Evolutionary conservation across 2,888 invertebrate species (phyloP).

Genomic region (Palloptera scutellata): DNA sequence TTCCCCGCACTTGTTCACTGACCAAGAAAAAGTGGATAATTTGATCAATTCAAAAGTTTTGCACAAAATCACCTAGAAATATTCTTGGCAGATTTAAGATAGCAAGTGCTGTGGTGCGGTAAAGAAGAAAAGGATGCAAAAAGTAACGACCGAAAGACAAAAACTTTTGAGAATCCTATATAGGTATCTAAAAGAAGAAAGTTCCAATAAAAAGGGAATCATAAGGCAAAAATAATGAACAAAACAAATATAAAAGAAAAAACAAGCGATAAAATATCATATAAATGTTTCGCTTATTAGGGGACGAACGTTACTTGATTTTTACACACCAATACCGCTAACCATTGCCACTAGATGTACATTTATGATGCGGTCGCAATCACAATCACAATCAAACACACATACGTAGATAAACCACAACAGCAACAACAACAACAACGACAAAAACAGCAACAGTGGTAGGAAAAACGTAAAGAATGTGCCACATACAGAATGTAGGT

Average conservation of each 20-base stretch:
- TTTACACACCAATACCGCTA: no score
- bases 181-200: background rate
- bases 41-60: slow-evolving; percentile 34
- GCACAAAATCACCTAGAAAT: background rate
- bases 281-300: slow-evolving; percentile 24
- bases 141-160: background rate
- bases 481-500: background rate
- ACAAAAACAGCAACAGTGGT: no score
- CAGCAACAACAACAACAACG: no score
- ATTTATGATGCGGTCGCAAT: no score
- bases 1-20: slow-evolving; percentile 30
- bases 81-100: background rate
- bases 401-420: no score
- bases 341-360: no score
- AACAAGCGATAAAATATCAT: slow-evolving; percentile 20
- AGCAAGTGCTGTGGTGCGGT: background rate
- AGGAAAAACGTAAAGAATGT: no score
- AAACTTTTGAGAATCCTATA: background rate
- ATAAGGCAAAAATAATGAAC: background rate
- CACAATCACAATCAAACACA: no score
- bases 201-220: background rate
- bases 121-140: background rate
- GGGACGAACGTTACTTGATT: background rate
- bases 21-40: slow-evolving; percentile 43
- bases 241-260: background rate